Conservation (phyloP, 2,113 vertebrate species). For the Xiphophorus hellerii region DNA sequence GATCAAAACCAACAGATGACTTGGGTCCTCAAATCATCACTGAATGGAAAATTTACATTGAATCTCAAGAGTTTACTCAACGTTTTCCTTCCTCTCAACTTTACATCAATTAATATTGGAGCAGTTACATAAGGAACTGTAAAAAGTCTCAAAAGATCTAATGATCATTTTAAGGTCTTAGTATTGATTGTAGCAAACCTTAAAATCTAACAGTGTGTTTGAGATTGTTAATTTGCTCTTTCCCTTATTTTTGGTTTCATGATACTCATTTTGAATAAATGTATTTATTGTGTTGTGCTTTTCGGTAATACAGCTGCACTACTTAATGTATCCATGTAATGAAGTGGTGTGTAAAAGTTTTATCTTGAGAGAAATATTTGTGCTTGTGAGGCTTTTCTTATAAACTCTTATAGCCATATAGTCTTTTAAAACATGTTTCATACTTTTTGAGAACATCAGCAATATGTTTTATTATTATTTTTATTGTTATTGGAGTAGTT, state of each 20-base stretch:
- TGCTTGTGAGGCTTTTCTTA: not conserved
- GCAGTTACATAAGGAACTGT: no score
- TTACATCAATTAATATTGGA: not conserved
- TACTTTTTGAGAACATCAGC: not conserved
- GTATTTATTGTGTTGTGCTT: no score
- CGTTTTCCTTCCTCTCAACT: not conserved
- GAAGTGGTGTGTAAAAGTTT: not conserved
- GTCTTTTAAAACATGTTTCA: not conserved
- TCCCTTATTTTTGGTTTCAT: no score
- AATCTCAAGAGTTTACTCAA: no score
- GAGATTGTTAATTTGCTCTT: not conserved
- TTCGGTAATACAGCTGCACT: no score
- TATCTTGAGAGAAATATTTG: not conserved
- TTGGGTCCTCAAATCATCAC: no score
- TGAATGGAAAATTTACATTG: no score
- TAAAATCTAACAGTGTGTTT: not conserved
- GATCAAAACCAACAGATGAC: no score
- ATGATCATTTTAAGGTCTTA: not conserved
- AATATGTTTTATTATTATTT: not conserved
- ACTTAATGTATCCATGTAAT: not conserved
- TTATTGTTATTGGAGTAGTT: not conserved
- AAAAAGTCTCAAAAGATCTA: no score
- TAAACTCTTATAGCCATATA: not conserved
- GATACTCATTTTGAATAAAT: no score
- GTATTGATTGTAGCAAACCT: not conserved